These are phyloP conservation scores for Melanchra persicariae DNA, from an alignment of 2,888 invertebrate genomes.

Conservation along the genomic window DNA sequence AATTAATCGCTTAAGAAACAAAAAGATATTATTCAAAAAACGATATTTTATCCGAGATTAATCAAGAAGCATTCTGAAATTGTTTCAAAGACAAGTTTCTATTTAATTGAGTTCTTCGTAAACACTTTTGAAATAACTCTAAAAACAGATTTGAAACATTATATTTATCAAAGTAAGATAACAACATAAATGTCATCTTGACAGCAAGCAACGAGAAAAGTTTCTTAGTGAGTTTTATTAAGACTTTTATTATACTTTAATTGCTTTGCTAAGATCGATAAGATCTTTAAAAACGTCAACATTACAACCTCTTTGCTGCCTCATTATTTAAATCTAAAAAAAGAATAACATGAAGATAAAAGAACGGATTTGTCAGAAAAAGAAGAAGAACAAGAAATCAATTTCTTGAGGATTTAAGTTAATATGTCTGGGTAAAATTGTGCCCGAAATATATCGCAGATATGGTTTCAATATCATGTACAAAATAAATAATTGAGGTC, in stretches of 20 bases:
- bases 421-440: not conserved
- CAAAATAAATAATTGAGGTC: not conserved
- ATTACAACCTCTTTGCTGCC: not conserved
- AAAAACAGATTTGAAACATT: constrained; percentile 42
- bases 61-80: not conserved
- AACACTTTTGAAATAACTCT: constrained; percentile 12
- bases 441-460: not conserved
- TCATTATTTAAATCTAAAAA: not conserved
- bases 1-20: too few relatives aligned
- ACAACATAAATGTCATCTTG: constrained; percentile 77
- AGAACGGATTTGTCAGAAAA: not conserved
- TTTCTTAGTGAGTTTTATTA: constrained; percentile 70
- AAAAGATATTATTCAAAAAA: not conserved
- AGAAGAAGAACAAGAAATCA: not conserved
- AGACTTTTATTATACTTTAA: constrained; percentile 73
- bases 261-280: constrained; percentile 58
- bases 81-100: constrained; percentile 7
- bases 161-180: constrained; percentile 80
- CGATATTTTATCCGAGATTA: not conserved
- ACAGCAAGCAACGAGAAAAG: constrained; percentile 78
- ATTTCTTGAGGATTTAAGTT: constrained; percentile 11
- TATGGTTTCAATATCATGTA: not conserved
- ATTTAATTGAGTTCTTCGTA: not conserved
- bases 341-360: not conserved
- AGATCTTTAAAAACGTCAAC: constrained; percentile 19